Percentiles rank a stretch among this genome's conserved stretches.
Evolutionary conservation across 1,140 invertebrate genomes (phyloP).

Genomic region (Zaprionus kolodkinae): DNA sequence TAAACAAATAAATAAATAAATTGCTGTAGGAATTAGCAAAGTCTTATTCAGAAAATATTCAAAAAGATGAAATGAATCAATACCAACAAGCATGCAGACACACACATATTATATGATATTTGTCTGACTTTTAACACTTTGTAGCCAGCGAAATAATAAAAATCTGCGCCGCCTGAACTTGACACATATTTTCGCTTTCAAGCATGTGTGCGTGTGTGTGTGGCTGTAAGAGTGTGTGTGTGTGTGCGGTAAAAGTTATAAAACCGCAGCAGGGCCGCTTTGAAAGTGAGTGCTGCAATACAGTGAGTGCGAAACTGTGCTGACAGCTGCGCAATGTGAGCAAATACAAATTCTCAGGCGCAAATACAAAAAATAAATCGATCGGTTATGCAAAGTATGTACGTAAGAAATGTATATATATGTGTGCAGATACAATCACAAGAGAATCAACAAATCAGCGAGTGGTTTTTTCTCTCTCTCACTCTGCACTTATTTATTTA

Average conservation of each 20-base stretch:
- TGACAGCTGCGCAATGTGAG: conserved; percentile 6
- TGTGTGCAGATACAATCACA: background rate
- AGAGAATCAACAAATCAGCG: conserved; percentile 58
- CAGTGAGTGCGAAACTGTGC: conserved; percentile 29
- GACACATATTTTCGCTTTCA: conserved; percentile 67
- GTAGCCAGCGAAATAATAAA: conserved; percentile 40
- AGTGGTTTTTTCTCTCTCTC: background rate
- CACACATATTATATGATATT: conserved; percentile 46
- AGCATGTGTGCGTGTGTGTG: conserved; percentile 1
- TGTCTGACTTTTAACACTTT: conserved; percentile 66
- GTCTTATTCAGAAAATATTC: conserved; percentile 38
- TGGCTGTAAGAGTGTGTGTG: background rate
- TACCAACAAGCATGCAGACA: background rate
- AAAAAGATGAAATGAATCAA: conserved; percentile 9
- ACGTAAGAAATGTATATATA: background rate
- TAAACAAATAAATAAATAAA: conserved; percentile 45
- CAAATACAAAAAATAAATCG: conserved; percentile 17
- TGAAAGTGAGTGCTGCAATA: conserved; percentile 43
- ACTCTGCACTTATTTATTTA: conserved; percentile 33
- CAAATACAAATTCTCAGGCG: conserved; percentile 66
- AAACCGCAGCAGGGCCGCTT: conserved; percentile 23
- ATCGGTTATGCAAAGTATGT: conserved; percentile 32
- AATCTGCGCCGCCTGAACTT: conserved; percentile 67
- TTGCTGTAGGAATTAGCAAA: conserved; percentile 73
- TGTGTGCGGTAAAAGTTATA: conserved; percentile 44